Conservation (phyloP, 2,888 invertebrate genomes). For the Zaprionus bogoriensis region DNA sequence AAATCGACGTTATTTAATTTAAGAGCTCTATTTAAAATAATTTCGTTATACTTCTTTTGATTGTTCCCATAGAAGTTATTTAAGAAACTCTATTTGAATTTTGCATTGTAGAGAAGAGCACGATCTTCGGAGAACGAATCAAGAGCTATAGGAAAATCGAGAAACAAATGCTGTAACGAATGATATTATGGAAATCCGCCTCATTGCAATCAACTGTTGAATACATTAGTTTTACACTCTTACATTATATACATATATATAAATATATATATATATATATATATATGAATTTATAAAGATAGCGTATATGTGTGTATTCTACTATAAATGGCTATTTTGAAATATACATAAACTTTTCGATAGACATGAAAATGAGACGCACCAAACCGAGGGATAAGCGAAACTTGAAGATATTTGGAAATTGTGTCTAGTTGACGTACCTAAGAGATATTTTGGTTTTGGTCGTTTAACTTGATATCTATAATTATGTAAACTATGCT, state of each 20-base stretch:
- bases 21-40: neutral
- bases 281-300: conserved; percentile 33
- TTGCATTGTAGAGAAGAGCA: conserved; percentile 9
- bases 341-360: conserved; percentile 28
- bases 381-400: conserved; percentile 43
- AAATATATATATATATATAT: conserved; percentile 29
- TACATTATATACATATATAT: conserved; percentile 34
- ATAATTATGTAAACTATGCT: conserved; percentile 41
- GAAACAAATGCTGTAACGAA: conserved; percentile 66
- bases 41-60: neutral
- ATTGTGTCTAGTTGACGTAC: conserved; percentile 52
- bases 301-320: conserved; percentile 35
- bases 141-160: conserved; percentile 3
- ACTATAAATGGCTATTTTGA: conserved; percentile 50
- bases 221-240: conserved; percentile 57
- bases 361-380: conserved; percentile 31
- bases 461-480: conserved; percentile 33
- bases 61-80: neutral
- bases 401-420: conserved; percentile 1
- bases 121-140: no score
- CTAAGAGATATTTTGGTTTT: conserved; percentile 54
- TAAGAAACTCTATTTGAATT: neutral
- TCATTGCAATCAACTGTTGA: conserved; percentile 78
- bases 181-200: conserved; percentile 79
- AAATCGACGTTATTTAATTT: neutral